Percentiles rank a stretch among this genome's conserved stretches.
phyloP scores from a whole-genome alignment of 2,888 invertebrate genomes.

The Himalopsyche japonica region DNA sequence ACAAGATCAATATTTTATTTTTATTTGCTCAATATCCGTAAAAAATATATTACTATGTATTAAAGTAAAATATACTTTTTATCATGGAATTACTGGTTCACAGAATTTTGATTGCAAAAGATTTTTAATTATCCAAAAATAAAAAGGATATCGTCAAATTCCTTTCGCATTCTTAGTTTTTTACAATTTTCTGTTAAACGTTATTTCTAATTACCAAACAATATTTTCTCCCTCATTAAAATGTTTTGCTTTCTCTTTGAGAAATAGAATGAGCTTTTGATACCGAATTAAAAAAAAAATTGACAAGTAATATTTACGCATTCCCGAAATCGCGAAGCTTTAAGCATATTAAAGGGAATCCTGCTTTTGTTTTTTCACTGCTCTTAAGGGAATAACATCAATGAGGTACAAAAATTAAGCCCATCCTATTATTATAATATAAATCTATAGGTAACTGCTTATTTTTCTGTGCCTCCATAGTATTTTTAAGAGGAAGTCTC shows the following conservation, averaged over 20 bases:
- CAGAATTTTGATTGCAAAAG: too few species aligned
- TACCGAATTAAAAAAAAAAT: background rate
- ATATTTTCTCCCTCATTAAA: background rate
- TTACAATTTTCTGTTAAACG: background rate
- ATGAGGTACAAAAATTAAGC: background rate
- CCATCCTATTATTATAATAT: background rate
- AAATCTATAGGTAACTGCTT: background rate
- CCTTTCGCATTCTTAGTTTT: too few species aligned
- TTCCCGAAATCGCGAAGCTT: background rate
- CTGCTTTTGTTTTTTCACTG: background rate
- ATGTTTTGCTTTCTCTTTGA: background rate
- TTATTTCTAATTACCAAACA: background rate
- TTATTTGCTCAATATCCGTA: too few species aligned
- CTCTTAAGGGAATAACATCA: background rate
- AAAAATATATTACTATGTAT: too few species aligned
- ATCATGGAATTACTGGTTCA: too few species aligned
- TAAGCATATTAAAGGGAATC: background rate
- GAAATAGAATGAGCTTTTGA: background rate
- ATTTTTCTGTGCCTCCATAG: too few species aligned
- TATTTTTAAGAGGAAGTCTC: too few species aligned
- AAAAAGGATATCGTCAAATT: too few species aligned
- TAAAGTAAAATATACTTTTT: too few species aligned
- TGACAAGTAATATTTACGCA: background rate
- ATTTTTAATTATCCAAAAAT: too few species aligned
- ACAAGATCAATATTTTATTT: too few species aligned